Evolutionary conservation across 2,888 invertebrate species (phyloP), one percentile per base, ranked within the genome.

Genomic region (Morpho helenor): DNA sequence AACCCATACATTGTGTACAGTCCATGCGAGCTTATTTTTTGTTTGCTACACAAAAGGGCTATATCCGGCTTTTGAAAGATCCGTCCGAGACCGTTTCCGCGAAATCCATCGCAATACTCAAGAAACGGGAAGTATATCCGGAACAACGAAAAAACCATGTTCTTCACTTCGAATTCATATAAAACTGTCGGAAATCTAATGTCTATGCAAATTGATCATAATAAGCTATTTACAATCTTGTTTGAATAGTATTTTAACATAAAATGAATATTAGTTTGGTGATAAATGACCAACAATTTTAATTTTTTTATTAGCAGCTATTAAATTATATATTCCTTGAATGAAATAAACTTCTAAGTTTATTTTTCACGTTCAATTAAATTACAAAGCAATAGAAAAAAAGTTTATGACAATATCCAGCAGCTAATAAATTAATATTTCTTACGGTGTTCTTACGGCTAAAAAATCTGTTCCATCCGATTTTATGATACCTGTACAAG

Each of bases 111-210:
- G 82, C 81, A 81, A 82, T 74, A 81, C 77, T 86, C 77, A 86
- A 87, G 80, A 82, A 85, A 85, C 85, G 80, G 88, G 88, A 88
- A 87, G 87, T 83, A 79, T 87, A 80, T 82, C 87, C 89, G 88
- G 88, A 89, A 90, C 80, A 82, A 80, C 78, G 73, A 78, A 82
- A 86, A 69, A 74, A 31, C 50, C 50, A 69, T 56, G 48, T 71
- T 77, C 82, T 82, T 85, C 80, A 77, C 73, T 76, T 72, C 71
- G 78, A 50, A 60, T 64, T 63, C 62, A 66, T 61, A 57, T 68
- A 81, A 80, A 81, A 80, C 66, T 82, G 81, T 42, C 74, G 56
- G 57, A 55, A 60, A 47, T 56, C 46, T 56, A 23, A 52, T 57
- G 31, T 31, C 52, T 53, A 48, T 52, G 49, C 16, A 46, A 49